Evolutionary conservation across 2,888 invertebrate genomes (phyloP), one percentile per base, ranked within the genome.

Genomic region (Byasa hedistus): DNA sequence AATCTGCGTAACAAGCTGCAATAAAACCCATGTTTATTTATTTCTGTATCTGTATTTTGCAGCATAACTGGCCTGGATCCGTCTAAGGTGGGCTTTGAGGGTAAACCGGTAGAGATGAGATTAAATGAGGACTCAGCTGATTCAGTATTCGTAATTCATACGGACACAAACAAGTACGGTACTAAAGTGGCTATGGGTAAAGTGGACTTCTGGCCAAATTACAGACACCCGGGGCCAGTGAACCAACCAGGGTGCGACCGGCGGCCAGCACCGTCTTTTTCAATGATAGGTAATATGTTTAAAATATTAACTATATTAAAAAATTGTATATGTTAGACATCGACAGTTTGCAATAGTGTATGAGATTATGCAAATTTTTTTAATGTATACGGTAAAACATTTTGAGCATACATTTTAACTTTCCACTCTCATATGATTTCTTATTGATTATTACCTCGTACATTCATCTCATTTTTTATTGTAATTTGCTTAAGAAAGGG

Each of bases 201-300:
- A 1, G 84, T 89, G 1, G 90, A 91, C 71, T 89, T 87, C 70
- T 91, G 91, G 91, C 87, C 90, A 1, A 91, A 91, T 73, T 89
- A 74, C 66, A 82, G 71, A 64, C 71, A 51, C n/a, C 2, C 71
- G 3, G 85, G 86, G 0, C 69, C 73, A 1, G 81, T 87, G 0
- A 60, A 72, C 2, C 91, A 91, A 70, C 90, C 91, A 15, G 90
- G 91, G 0, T 91, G 91, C 64, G 69, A 73, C 1, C 65, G 23
- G 8, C 60, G 71, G 52, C 71, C 77, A 1, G 64, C 74, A 2
- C 72, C 76, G 0, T 76, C 77, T 58, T 86, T 90, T 73, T 80
- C 87, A 10, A 68, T 70, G 8, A 81, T 82, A 77, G 90, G 90
- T 88, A 73, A 56, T 27, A 48, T n/a, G 3, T 48, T 48, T n/a